Conservation (phyloP, 2,888 invertebrate species). For the Phengaris arion region DNA sequence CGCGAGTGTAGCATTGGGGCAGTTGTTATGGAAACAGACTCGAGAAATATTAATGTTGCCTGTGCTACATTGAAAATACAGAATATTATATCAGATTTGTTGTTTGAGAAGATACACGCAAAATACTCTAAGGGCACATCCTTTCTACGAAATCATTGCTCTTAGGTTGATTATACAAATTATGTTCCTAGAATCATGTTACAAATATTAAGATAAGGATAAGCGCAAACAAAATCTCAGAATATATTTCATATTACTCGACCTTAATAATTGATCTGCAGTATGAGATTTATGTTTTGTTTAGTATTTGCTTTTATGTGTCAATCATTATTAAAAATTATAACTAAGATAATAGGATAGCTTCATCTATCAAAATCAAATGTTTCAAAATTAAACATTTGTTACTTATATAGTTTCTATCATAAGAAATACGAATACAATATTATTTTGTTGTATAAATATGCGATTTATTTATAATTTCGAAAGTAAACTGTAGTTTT, state of each 20-base stretch:
- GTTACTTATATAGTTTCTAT: too few relatives aligned
- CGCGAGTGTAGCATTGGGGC: background rate
- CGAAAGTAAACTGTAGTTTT: too few relatives aligned
- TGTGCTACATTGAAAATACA: background rate
- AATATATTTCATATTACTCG: background rate
- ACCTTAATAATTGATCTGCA: background rate
- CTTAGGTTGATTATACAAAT: slow-evolving; percentile 12
- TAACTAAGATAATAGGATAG: too few relatives aligned
- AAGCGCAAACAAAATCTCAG: background rate
- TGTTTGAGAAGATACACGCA: background rate
- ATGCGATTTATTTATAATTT: too few relatives aligned
- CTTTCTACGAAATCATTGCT: background rate
- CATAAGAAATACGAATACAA: too few relatives aligned
- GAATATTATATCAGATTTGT: background rate
- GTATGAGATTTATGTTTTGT: background rate
- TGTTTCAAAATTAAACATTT: too few relatives aligned
- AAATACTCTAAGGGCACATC: background rate
- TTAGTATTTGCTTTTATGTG: background rate
- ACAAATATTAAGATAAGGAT: background rate
- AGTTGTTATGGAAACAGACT: too few relatives aligned
- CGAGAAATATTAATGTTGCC: too few relatives aligned
- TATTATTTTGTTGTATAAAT: too few relatives aligned
- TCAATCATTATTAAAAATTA: too few relatives aligned
- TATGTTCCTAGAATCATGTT: slow-evolving; percentile 7
- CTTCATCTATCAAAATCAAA: too few relatives aligned